These are phyloP conservation scores for Carlito syrichta DNA, from an alignment of 2,113 vertebrate genomes.

Conservation along the genomic window DNA sequence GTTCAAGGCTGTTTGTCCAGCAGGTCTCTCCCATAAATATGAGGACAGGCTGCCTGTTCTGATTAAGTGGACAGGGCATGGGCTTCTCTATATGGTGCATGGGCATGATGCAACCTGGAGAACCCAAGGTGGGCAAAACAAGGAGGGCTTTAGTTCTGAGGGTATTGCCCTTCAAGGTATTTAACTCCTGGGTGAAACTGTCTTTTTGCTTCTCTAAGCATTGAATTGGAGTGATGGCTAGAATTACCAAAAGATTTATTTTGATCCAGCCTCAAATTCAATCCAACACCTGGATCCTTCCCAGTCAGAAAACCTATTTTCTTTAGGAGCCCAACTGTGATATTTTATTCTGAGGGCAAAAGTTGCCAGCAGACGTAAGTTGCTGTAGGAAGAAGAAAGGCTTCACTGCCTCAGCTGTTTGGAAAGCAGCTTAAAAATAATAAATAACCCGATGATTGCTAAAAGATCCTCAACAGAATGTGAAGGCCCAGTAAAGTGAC, in stretches of 20 bases:
- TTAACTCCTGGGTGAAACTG: not conserved
- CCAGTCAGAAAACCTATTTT: not conserved
- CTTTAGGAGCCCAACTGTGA: not conserved
- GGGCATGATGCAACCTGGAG: not conserved
- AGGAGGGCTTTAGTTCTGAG: not conserved
- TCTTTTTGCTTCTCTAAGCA: not conserved
- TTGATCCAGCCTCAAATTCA: not conserved
- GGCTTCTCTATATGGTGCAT: not conserved
- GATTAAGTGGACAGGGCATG: fast-evolving
- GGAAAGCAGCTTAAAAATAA: slow-evolving; percentile 27
- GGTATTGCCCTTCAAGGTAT: not conserved
- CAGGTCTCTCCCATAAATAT: fast-evolving
- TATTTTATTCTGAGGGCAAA: not conserved
- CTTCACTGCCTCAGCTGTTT: not conserved
- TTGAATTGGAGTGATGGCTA: not conserved
- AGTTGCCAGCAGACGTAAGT: not conserved
- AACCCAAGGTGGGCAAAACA: not conserved
- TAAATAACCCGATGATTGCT: slow-evolving; percentile 8
- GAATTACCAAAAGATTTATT: not conserved
- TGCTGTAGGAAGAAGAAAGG: not conserved
- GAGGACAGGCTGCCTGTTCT: not conserved
- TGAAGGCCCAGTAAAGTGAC: not conserved
- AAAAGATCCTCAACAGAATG: not conserved
- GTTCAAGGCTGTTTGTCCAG: not conserved
- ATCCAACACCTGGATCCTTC: not conserved